A percentile compares a stretch with the other conserved stretches of the same genome.
Conservation (phyloP, 2,113 vertebrate genomes). For the Sylvia atricapilla region DNA sequence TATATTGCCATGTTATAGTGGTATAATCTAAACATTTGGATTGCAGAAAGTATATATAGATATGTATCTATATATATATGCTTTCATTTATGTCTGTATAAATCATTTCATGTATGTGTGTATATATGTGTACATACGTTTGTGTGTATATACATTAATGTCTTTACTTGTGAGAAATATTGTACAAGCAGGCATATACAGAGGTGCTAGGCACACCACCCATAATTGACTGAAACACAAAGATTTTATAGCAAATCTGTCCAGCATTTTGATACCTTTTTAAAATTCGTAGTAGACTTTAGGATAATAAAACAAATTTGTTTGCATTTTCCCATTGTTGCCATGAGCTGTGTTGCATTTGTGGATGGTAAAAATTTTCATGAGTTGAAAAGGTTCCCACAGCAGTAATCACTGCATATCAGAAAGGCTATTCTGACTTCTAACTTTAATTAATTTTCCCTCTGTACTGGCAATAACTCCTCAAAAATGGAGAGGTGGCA, state of each 20-base stretch:
- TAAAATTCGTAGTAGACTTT: background rate
- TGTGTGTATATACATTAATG: background rate
- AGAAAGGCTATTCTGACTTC: background rate
- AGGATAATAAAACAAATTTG: background rate
- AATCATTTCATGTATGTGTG: background rate
- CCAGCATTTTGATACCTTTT: background rate
- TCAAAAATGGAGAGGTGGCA: background rate
- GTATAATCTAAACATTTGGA: slow-evolving; percentile 1
- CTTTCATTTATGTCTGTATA: background rate
- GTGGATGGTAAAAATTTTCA: background rate
- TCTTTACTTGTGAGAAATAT: background rate
- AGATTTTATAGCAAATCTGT: background rate
- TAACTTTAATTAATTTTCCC: background rate
- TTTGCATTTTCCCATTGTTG: background rate
- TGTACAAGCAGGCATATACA: background rate
- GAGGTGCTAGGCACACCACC: background rate
- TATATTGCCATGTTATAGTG: background rate
- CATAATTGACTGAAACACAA: background rate
- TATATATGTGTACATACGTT: background rate
- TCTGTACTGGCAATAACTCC: background rate
- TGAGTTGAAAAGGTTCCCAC: background rate
- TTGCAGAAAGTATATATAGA: slow-evolving; percentile 23
- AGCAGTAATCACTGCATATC: background rate
- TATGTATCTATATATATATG: slow-evolving; percentile 45
- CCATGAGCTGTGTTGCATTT: background rate